Conservation (phyloP, 37 sponge, comb jelly and placozoan species). For the Theonella swinhoei region DNA sequence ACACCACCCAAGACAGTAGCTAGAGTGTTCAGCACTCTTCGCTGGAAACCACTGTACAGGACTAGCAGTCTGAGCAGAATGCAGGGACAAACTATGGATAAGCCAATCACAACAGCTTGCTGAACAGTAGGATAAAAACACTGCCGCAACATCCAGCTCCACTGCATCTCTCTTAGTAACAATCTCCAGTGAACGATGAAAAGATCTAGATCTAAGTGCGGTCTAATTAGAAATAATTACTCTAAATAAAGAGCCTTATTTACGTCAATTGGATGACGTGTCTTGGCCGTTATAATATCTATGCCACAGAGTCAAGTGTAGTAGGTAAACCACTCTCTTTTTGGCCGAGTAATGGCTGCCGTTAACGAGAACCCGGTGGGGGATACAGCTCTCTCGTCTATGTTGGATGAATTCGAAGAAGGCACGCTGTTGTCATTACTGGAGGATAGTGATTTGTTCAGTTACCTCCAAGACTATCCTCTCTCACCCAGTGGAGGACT, state of each 20-base stretch:
- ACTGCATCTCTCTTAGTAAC: conserved; percentile 13
- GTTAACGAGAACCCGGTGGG: conserved; percentile 9
- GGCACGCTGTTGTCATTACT: conserved; percentile 32
- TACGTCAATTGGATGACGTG: conserved; percentile 4
- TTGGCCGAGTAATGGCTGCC: conserved; percentile 7
- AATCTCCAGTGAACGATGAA: too few relatives aligned
- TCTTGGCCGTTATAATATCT: neutral
- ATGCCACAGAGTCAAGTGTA: too few relatives aligned
- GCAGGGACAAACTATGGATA: conserved; percentile 23
- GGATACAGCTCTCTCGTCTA: conserved; percentile 10
- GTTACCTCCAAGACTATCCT: neutral
- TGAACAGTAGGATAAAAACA: conserved; percentile 29
- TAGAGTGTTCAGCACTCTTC: conserved; percentile 6
- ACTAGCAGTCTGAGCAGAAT: conserved; percentile 36
- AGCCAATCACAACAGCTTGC: conserved; percentile 18
- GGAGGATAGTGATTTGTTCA: conserved; percentile 5
- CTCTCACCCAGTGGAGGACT: neutral
- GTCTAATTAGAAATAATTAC: neutral
- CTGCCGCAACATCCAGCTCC: conserved; percentile 11
- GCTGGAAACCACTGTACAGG: neutral
- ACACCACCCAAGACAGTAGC: conserved; percentile 35
- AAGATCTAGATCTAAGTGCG: too few relatives aligned
- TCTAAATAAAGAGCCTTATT: neutral
- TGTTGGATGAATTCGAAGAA: conserved; percentile 45
- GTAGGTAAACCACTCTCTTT: too few relatives aligned